Evolutionary conservation across 2,888 invertebrate genomes (phyloP).

Genomic region (Agonopterix subpropinquella): DNA sequence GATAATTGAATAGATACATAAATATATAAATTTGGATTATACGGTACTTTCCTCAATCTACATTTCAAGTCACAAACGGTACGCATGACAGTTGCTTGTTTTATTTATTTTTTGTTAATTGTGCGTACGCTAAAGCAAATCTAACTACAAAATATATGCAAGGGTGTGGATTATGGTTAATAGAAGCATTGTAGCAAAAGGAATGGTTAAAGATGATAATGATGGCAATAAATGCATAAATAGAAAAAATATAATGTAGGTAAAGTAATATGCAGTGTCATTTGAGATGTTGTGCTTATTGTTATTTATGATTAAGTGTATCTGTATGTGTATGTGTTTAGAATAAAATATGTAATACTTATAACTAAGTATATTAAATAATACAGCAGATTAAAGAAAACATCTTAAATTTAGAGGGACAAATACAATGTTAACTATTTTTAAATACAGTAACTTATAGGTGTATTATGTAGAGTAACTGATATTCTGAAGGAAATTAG

Average conservation of each 20-base stretch:
- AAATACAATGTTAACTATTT: slow-evolving; percentile 25
- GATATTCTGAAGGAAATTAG: slow-evolving; percentile 50
- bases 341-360: neutral
- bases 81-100: slow-evolving; percentile 71
- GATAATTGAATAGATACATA: slow-evolving; percentile 42
- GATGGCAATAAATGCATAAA: slow-evolving; percentile 21
- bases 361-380: slow-evolving; percentile 4
- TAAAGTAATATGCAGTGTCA: slow-evolving; percentile 17
- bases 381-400: slow-evolving; percentile 48
- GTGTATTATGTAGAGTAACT: slow-evolving; percentile 63
- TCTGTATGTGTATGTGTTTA: slow-evolving; percentile 18
- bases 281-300: slow-evolving; percentile 14
- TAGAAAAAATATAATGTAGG: slow-evolving; percentile 8
- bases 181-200: slow-evolving; percentile 40
- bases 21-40: slow-evolving; percentile 40
- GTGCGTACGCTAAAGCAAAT: slow-evolving; percentile 64
- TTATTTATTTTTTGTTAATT: slow-evolving; percentile 40
- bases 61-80: slow-evolving; percentile 51
- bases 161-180: slow-evolving; percentile 32
- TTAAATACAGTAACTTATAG: slow-evolving; percentile 20
- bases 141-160: slow-evolving; percentile 39
- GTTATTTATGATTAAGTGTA: slow-evolving; percentile 8
- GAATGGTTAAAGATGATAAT: slow-evolving; percentile 24
- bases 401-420: slow-evolving; percentile 52
- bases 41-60: slow-evolving; percentile 35